Percentiles rank a stretch among this genome's conserved stretches.
Conservation (phyloP, 2,113 vertebrate genomes). For the human region DNA sequence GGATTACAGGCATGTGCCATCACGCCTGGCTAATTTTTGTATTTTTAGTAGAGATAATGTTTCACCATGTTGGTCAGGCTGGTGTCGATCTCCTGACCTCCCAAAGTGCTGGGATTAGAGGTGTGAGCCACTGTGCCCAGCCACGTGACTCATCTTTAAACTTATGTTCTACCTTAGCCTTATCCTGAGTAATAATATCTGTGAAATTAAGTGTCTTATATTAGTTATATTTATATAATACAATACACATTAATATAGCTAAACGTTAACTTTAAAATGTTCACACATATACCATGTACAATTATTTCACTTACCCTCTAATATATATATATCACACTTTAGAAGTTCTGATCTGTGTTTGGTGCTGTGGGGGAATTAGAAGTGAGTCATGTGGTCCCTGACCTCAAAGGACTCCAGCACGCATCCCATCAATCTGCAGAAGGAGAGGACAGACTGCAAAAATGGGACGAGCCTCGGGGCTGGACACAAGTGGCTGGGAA, state of each 20-base stretch:
- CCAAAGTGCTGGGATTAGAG: too few relatives aligned
- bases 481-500: neutral
- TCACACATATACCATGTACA: neutral
- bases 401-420: neutral
- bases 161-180: neutral
- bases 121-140: too few relatives aligned
- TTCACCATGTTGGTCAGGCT: too few relatives aligned
- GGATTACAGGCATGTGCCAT: too few relatives aligned
- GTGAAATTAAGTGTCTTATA: neutral
- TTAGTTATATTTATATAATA: constrained; percentile 10
- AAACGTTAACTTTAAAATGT: neutral
- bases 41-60: too few relatives aligned
- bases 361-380: neutral
- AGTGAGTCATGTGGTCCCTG: neutral
- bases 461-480: too few relatives aligned
- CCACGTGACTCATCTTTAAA: neutral
- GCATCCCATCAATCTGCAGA: neutral
- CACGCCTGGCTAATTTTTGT: too few relatives aligned
- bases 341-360: neutral
- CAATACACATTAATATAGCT: neutral
- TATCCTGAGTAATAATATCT: neutral
- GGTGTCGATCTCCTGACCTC: too few relatives aligned
- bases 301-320: neutral
- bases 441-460: neutral
- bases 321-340: neutral